Evolutionary conservation across 2,797 vertebrate species (phyloP), one percentile per base, ranked within the genome.

Genomic region (Urocyon cinereoargenteus): DNA sequence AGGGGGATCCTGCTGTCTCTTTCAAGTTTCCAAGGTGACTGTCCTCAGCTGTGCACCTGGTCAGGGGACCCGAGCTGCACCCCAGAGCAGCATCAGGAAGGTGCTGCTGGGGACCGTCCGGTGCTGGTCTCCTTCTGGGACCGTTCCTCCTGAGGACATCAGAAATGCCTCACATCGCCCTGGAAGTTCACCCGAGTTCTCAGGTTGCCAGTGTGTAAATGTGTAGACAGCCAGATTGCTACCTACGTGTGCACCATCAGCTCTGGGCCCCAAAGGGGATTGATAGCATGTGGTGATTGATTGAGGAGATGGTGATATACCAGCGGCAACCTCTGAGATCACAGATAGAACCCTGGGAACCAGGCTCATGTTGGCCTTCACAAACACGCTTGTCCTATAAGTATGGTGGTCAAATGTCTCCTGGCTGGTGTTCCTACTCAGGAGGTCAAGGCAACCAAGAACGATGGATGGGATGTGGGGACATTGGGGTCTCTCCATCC

Each of bases 351-450:
- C 51, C 64, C 5, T 57, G 70, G 68, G 77, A 97, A 68, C 91
- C 59, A 95, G 14, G 95, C 93, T 1, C 7, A 45, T n/a, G 68
- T 40, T 13, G 11, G 10, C 68, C 11, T 24, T 40, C 68, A 72
- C 11, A 3, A 36, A 22, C 11, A 40, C 19, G 31, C 3, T 75
- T 45, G 72, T 97, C 95, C n/a, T 68, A 11, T 16, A 68, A 31
- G n/a, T 34, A 16, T 98, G 97, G 82, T 93, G 92, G 95, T 97
- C 98, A 98, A 98, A 98, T 97, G 97, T 98, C 90, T 89, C 53
- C 22, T 61, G 19, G 86, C 81, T 57, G 28, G 4, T 12, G 78
- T 26, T n/a, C 28, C 24, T n/a, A 14, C 53, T 57, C 1, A 1
- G 22, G 19, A 4, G 55, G 26, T 55, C 61, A 40, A 14, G 24